Percentiles rank a stretch among this genome's conserved stretches.
Conservation (phyloP, 2,797 vertebrate species). For the Pyrocephalus nanus region DNA sequence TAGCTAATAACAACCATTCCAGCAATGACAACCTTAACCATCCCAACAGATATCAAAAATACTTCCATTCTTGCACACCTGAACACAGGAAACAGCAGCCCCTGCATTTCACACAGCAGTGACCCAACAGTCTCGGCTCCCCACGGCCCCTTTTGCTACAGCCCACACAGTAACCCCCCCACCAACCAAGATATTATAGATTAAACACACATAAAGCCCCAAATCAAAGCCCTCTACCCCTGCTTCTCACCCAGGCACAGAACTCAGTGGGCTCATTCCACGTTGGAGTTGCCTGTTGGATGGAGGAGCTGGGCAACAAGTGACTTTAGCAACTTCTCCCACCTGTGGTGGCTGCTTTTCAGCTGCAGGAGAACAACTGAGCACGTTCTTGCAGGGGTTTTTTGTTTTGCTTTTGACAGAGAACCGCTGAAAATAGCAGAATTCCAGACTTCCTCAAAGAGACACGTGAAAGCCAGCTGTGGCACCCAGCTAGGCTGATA, state of each 20-base stretch:
- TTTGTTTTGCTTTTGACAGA: not conserved
- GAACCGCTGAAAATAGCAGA: constrained; percentile 21
- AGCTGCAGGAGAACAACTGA: not conserved
- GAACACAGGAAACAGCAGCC: not conserved
- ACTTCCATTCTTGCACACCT: not conserved
- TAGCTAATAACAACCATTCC: not conserved
- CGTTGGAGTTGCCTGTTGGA: not conserved
- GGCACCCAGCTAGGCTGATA: not conserved
- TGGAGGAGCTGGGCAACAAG: not conserved
- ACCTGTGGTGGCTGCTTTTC: not conserved
- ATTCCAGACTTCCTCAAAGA: constrained; percentile 20
- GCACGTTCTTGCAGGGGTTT: not conserved
- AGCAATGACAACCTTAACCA: not conserved
- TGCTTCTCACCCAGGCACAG: not conserved
- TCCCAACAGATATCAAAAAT: not conserved
- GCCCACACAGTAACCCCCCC: not conserved
- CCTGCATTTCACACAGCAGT: not conserved
- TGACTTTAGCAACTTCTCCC: not conserved
- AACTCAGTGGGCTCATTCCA: not conserved
- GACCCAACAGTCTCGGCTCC: not conserved
- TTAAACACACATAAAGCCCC: not conserved
- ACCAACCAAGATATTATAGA: not conserved
- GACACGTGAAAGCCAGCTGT: not conserved
- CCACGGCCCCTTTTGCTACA: not conserved
- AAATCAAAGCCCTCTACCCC: not conserved